Evolutionary conservation across 2,888 invertebrate genomes (phyloP).

Genomic region (Petrophora chlorosata): DNA sequence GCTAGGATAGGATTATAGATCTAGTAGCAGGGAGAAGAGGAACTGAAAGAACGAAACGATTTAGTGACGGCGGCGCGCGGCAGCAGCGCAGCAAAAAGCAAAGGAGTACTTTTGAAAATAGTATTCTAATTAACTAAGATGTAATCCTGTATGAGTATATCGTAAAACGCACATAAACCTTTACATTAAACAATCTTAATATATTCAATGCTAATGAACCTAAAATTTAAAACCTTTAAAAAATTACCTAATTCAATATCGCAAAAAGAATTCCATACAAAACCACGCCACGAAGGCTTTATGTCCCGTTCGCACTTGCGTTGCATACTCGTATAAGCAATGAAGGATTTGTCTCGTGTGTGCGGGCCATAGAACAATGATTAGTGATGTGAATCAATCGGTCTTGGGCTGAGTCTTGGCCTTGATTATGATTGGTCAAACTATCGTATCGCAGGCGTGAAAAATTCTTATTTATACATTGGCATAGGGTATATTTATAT

Average conservation of each 20-base stretch:
- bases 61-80: too few relatives aligned
- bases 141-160: too few relatives aligned
- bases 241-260: slow-evolving; percentile 6
- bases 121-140: too few relatives aligned
- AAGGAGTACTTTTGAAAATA: too few relatives aligned
- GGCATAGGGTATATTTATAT: too few relatives aligned
- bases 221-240: not conserved
- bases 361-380: slow-evolving; percentile 4
- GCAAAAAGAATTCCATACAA: slow-evolving; percentile 6
- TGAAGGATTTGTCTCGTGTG: not conserved
- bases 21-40: too few relatives aligned
- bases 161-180: not conserved
- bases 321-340: not conserved
- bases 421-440: not conserved
- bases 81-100: too few relatives aligned
- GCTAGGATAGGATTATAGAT: too few relatives aligned
- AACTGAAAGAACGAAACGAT: too few relatives aligned
- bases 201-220: slow-evolving; percentile 1
- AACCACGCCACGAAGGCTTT: slow-evolving; percentile 12
- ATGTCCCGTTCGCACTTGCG: slow-evolving; percentile 22
- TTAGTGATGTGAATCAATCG: slow-evolving; percentile 11
- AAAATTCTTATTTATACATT: too few relatives aligned
- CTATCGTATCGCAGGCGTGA: not conserved
- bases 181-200: not conserved
- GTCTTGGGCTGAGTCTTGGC: not conserved